Evolutionary conservation across 2,888 invertebrate species (phyloP).

Genomic region (Eupeodes latifasciatus): DNA sequence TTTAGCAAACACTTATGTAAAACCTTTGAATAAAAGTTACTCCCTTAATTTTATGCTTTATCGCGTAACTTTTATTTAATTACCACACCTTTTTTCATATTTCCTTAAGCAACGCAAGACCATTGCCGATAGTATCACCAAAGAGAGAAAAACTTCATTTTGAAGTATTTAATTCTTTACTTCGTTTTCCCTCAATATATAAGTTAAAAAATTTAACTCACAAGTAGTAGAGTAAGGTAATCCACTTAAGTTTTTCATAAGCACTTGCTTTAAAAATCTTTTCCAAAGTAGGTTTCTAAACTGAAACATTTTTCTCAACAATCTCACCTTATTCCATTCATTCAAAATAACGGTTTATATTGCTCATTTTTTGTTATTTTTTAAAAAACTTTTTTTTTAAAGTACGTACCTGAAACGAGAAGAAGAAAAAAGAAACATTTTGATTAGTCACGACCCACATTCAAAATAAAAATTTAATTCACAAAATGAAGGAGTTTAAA

Average conservation of each 20-base stretch:
- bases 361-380: constrained; percentile 1
- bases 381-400: not conserved
- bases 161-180: not conserved
- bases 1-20: no score
- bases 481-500: constrained; percentile 32
- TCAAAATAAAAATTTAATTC: constrained; percentile 21
- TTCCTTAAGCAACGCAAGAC: not conserved
- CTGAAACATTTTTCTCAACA: constrained; percentile 26
- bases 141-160: not conserved
- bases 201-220: not conserved
- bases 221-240: not conserved
- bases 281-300: not conserved
- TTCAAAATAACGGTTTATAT: not conserved
- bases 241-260: constrained; percentile 8
- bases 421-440: constrained; percentile 49
- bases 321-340: constrained; percentile 19
- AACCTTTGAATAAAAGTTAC: no score
- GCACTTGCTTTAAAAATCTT: not conserved
- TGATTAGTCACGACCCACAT: constrained; percentile 57
- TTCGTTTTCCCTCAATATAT: not conserved
- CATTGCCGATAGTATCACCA: not conserved
- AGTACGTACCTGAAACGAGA: constrained; percentile 68
- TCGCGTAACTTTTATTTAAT: no score
- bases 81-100: no score
- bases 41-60: no score